These are phyloP conservation scores for Neria commutata DNA, from an alignment of 2,888 invertebrate genomes.

Conservation along the genomic window DNA sequence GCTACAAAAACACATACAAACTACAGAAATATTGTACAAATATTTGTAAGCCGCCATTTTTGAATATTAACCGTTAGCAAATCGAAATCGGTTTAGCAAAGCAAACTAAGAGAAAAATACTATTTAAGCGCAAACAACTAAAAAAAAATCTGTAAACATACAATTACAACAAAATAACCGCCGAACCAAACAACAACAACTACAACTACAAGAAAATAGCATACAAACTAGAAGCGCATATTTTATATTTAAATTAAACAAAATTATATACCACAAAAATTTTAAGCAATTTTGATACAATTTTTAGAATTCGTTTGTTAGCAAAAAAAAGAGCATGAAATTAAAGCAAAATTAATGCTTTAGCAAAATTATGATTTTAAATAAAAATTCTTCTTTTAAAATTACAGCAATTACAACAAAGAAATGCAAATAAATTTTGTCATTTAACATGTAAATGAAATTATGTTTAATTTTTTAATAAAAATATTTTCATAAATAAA, in stretches of 20 bases:
- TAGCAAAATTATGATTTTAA: constrained; percentile 42
- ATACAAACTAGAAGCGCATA: background rate
- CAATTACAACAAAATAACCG: constrained; percentile 18
- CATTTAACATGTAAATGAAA: background rate
- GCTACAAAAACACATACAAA: constrained; percentile 25
- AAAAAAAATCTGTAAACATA: constrained; percentile 18
- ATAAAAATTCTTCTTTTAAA: constrained; percentile 31
- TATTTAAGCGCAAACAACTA: background rate
- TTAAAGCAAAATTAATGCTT: constrained; percentile 42
- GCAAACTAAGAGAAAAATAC: background rate
- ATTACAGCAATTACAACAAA: background rate
- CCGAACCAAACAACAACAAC: constrained; percentile 15
- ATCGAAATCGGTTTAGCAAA: background rate
- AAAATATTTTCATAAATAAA: constrained; percentile 36
- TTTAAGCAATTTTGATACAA: constrained; percentile 44
- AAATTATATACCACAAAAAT: constrained; percentile 17
- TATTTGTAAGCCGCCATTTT: constrained; percentile 39
- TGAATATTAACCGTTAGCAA: too few relatives aligned
- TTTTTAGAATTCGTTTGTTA: constrained; percentile 20
- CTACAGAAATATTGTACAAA: constrained; percentile 54
- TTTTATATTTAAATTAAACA: constrained; percentile 10
- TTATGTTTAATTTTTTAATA: background rate
- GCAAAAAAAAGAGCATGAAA: constrained; percentile 23
- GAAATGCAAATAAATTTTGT: too few relatives aligned
- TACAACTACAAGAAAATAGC: constrained; percentile 11